These are phyloP conservation scores for Tachuris rubrigastra DNA, from an alignment of 2,113 vertebrate species.

Conservation along the genomic window DNA sequence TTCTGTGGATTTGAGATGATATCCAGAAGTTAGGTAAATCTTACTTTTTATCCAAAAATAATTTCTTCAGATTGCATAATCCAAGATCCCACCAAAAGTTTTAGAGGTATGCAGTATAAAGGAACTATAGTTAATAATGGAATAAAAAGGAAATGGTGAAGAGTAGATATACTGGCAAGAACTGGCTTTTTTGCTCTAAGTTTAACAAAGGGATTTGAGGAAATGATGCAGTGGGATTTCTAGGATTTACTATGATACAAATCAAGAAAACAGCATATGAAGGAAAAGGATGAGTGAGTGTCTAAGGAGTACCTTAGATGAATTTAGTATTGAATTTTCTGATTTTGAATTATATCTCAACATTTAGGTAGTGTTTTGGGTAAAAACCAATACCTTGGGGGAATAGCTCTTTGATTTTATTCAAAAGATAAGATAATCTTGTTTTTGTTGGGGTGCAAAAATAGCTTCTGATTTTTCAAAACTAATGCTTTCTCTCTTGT, in stretches of 20 bases:
- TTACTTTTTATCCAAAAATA: neutral
- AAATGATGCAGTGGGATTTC: neutral
- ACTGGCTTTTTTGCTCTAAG: neutral
- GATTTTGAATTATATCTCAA: neutral
- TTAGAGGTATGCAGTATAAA: neutral
- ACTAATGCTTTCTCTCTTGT: neutral
- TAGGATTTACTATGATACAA: neutral
- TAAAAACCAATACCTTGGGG: accelerated
- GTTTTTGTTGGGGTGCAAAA: neutral
- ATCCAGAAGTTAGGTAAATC: neutral
- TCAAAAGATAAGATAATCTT: neutral
- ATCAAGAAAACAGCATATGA: neutral
- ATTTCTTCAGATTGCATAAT: neutral
- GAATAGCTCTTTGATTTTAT: neutral
- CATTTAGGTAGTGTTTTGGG: neutral
- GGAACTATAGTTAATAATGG: neutral
- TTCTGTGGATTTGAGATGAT: neutral
- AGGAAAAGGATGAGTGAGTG: neutral
- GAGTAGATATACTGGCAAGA: neutral
- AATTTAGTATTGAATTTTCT: neutral
- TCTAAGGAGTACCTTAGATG: neutral
- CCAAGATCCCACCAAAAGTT: neutral
- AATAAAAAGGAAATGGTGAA: neutral
- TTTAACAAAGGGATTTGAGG: neutral
- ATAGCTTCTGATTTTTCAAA: neutral